Evolutionary conservation across 1,140 invertebrate species (phyloP), one percentile per base, ranked within the genome.

Genomic region (Drosophila paulistorum): DNA sequence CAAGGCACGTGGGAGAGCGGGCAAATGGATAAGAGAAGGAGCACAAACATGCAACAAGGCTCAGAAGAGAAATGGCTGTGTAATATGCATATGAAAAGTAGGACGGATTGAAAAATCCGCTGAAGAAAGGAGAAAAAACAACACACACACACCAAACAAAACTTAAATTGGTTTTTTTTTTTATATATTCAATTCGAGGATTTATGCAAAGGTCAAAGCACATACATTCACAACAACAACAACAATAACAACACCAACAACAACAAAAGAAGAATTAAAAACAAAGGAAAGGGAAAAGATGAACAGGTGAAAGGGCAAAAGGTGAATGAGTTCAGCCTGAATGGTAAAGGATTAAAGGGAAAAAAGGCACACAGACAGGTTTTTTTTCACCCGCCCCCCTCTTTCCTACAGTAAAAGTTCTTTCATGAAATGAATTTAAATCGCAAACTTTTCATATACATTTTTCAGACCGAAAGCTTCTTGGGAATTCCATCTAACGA

Each of bases 31-130:
- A 1, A 23, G 20, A 23, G 45, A 7, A 10, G 45, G 61, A 48
- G 20, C 17, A 69, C 71, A 66, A 81, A 72, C 74, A 75, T 73
- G 78, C 74, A 79, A 79, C 79, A 86, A 81, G 77, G 65, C 66
- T 45, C 59, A 54, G 35, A 63, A 66, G 71, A 57, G 62, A 35
- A 63, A 66, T 26, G 68, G 42, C 65, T 65, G 17, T 62, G 17
- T 65, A 65, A 57, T 65, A 65, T 68, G 68, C 61, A 41, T 63
- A 64, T 42, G 57, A 61, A 30, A 17, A 45, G 65, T 60, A 39
- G 33, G 45, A 23, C 45, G 45, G 45, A 11, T 51, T 51, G 45
- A 51, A 51, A 51, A 51, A 51, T 51, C 17, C 45, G 48, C 42
- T 20, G 41, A 26, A 57, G 54, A 17, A 79, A 68, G 35, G 54